phyloP scores from a whole-genome alignment of 2,888 invertebrate genomes.

The Silvanus unidentatus region DNA sequence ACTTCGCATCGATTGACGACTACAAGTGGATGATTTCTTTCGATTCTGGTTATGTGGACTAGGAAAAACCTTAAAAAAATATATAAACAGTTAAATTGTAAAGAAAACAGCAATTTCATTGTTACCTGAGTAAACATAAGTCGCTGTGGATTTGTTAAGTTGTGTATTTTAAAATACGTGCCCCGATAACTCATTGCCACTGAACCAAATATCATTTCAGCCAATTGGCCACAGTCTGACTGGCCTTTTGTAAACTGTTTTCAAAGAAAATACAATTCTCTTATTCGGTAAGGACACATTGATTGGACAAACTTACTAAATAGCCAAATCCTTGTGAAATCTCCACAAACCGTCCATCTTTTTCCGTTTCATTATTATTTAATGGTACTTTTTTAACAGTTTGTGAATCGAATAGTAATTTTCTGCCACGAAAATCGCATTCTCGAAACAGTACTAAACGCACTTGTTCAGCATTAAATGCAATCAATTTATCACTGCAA shows the following conservation, averaged over 20 bases:
- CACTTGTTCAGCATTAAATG: slow-evolving; percentile 67
- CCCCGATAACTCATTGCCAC: slow-evolving; percentile 85
- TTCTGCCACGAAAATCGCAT: slow-evolving; percentile 75
- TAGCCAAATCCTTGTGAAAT: slow-evolving; percentile 60
- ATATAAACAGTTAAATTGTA: slow-evolving; percentile 2
- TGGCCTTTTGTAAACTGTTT: slow-evolving; percentile 17
- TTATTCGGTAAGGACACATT: no score
- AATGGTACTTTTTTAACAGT: slow-evolving; percentile 51
- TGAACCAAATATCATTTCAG: slow-evolving; percentile 91
- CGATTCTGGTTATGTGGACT: slow-evolving; percentile 30
- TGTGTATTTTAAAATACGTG: slow-evolving; percentile 79
- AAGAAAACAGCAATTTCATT: slow-evolving; percentile 3
- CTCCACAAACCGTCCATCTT: slow-evolving; percentile 50
- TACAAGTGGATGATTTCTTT: slow-evolving; percentile 27
- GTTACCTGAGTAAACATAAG: slow-evolving; percentile 50
- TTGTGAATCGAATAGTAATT: slow-evolving; percentile 77
- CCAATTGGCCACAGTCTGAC: slow-evolving; percentile 66
- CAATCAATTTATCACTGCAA: slow-evolving; percentile 51
- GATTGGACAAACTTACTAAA: slow-evolving; percentile 55
- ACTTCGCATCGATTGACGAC: slow-evolving; percentile 31
- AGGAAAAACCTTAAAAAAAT: slow-evolving; percentile 34
- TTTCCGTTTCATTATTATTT: slow-evolving; percentile 15
- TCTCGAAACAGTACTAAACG: slow-evolving; percentile 79
- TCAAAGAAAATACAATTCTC: background rate
- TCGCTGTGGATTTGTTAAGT: slow-evolving; percentile 44